Evolutionary conservation across 2,888 invertebrate species (phyloP).

Genomic region (Dasypogon diadema): DNA sequence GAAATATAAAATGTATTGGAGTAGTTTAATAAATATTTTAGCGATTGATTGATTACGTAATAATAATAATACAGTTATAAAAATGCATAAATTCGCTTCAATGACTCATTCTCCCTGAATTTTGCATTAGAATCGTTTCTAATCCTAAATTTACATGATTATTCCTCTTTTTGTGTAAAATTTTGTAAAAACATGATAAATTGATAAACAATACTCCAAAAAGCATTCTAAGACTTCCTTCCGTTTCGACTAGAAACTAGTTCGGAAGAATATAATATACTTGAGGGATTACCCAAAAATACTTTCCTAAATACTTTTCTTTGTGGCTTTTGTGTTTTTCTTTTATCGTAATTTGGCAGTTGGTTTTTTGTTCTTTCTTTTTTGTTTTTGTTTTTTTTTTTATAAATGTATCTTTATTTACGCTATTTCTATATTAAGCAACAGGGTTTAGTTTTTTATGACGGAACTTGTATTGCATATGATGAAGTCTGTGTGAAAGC

Average conservation of each 20-base stretch:
- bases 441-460: conserved; percentile 5
- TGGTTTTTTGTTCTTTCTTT: no score
- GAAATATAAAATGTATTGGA: conserved; percentile 16
- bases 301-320: neutral
- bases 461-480: neutral
- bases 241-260: neutral
- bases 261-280: neutral
- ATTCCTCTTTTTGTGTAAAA: neutral
- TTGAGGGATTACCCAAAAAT: neutral
- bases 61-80: conserved; percentile 7
- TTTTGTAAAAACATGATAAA: neutral
- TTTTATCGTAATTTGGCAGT: neutral
- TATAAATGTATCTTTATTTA: neutral
- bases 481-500: neutral
- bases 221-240: neutral
- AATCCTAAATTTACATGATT: conserved; percentile 10
- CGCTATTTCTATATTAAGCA: neutral
- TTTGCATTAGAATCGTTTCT: neutral
- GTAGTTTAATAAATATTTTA: conserved; percentile 42
- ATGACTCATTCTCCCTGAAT: neutral
- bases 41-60: conserved; percentile 14
- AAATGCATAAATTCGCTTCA: neutral
- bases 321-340: neutral
- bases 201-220: neutral
- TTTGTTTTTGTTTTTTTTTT: neutral